phyloP scores from a whole-genome alignment of 1,140 invertebrate species.

The Lordiphosa stackelbergi region DNA sequence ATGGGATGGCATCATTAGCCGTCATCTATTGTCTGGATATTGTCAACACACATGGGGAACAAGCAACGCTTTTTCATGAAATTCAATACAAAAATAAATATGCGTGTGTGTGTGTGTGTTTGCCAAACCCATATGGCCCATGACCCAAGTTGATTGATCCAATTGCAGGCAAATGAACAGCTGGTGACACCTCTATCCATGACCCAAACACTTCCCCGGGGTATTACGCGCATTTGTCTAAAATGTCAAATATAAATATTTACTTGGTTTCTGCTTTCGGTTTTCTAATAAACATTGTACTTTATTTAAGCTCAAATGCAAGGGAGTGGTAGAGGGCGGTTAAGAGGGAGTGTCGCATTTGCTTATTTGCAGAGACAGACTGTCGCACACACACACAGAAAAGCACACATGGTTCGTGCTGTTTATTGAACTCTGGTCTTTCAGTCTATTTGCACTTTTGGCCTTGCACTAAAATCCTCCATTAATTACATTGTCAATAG shows the following conservation, averaged over 20 bases:
- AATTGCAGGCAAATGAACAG: constrained; percentile 20
- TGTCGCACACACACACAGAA: constrained; percentile 1
- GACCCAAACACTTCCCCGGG: neutral
- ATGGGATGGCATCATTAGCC: neutral
- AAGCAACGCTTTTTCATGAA: constrained; percentile 41
- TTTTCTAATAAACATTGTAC: constrained; percentile 48
- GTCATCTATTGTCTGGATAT: constrained; percentile 5
- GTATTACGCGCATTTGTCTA: constrained; percentile 47
- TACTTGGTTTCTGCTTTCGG: constrained; percentile 39
- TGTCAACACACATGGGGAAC: constrained; percentile 28
- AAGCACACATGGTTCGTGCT: constrained; percentile 6
- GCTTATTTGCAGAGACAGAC: constrained; percentile 34
- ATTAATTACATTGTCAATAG: constrained; percentile 70
- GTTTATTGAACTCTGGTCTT: constrained; percentile 25
- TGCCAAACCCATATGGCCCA: constrained; percentile 37
- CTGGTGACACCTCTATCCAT: constrained; percentile 39
- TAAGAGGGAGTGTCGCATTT: constrained; percentile 34
- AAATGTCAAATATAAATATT: constrained; percentile 65
- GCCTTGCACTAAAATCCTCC: constrained; percentile 7
- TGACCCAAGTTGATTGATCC: constrained; percentile 57
- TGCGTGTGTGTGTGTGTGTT: constrained; percentile 19
- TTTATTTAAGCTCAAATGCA: constrained; percentile 7
- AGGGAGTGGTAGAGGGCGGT: constrained; percentile 4
- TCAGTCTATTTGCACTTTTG: constrained; percentile 36
- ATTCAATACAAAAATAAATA: constrained; percentile 29